phyloP scores from a whole-genome alignment of 2,888 invertebrate species.

The Malachius bipustulatus region DNA sequence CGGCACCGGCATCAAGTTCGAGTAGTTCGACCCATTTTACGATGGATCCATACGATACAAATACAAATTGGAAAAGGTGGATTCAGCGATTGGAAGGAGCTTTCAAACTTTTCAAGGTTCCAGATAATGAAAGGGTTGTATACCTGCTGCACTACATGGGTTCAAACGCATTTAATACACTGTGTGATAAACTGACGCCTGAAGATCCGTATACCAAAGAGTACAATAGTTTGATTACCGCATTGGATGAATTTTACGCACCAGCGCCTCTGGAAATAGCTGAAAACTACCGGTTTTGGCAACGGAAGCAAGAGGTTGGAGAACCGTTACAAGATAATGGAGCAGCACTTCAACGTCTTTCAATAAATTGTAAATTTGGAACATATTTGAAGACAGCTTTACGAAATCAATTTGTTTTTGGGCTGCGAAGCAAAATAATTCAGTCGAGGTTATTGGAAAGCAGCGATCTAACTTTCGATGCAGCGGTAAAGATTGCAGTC shows the following conservation, averaged over 20 bases:
- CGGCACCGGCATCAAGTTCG: no score
- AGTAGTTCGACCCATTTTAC: no score
- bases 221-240: neutral
- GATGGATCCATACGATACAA: no score
- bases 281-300: constrained; percentile 18
- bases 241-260: neutral
- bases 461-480: constrained; percentile 15
- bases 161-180: neutral
- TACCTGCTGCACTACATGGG: neutral
- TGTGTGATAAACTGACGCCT: neutral
- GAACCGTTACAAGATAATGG: constrained; percentile 17
- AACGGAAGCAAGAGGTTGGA: constrained; percentile 17
- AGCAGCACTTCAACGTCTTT: constrained; percentile 15
- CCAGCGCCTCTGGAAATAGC: constrained; percentile 13
- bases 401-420: constrained; percentile 22
- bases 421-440: constrained; percentile 16
- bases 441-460: constrained; percentile 19
- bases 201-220: neutral
- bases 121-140: neutral
- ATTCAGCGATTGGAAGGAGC: constrained; percentile 4
- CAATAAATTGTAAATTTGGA: constrained; percentile 17
- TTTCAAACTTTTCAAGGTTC: neutral
- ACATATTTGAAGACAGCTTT: constrained; percentile 18
- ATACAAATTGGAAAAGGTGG: no score
- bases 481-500: constrained; percentile 15